These are phyloP conservation scores for Cheilosia grossa DNA, from an alignment of 2,888 invertebrate genomes.

Conservation along the genomic window DNA sequence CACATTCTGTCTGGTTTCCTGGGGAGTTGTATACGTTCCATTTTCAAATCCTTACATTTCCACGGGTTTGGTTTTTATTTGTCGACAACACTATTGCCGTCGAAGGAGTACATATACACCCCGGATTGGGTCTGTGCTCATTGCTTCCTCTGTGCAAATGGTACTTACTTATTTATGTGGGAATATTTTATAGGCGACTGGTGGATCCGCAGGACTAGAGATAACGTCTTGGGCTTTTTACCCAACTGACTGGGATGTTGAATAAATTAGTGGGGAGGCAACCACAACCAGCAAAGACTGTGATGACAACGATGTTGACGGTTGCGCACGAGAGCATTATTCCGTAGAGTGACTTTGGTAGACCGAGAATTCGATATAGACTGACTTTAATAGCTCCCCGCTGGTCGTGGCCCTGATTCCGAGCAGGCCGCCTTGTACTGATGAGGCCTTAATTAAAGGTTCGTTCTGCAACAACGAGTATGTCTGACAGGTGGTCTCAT, in stretches of 20 bases:
- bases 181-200: slow-evolving; percentile 58
- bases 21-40: slow-evolving; percentile 29
- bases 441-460: slow-evolving; percentile 27
- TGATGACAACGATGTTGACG: slow-evolving; percentile 35
- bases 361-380: slow-evolving; percentile 40
- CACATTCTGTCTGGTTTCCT: slow-evolving; percentile 45
- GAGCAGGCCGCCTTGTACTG: not conserved
- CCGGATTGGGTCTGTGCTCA: slow-evolving; percentile 28
- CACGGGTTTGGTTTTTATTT: slow-evolving; percentile 13
- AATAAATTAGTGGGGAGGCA: slow-evolving; percentile 52
- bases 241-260: slow-evolving; percentile 52
- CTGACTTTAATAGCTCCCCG: slow-evolving; percentile 36
- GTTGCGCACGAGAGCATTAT: not conserved
- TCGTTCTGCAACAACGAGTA: not conserved
- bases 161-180: slow-evolving; percentile 63
- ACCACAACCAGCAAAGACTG: slow-evolving; percentile 9
- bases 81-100: slow-evolving; percentile 8
- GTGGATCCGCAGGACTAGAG: slow-evolving; percentile 21
- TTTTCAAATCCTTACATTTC: slow-evolving; percentile 31
- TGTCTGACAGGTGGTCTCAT: not conserved
- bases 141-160: slow-evolving; percentile 11
- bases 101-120: slow-evolving; percentile 14
- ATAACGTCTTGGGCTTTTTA: slow-evolving; percentile 61
- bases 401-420: not conserved
- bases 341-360: not conserved